Percentiles rank a stretch among this genome's conserved stretches.
Conservation (phyloP, 2,113 vertebrate genomes). For the Heteronetta atricapilla region DNA sequence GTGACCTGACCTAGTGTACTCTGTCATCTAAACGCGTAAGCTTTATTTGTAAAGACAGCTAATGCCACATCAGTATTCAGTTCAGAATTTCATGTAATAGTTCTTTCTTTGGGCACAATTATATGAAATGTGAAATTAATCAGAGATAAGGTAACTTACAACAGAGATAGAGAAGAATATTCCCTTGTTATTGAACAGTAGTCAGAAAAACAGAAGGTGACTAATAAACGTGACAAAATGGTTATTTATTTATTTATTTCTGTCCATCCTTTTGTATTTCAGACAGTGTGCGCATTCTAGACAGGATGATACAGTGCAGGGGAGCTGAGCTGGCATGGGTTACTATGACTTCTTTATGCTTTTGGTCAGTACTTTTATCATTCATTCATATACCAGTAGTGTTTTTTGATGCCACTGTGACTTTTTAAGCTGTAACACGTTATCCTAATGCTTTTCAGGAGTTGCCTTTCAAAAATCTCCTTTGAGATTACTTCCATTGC, state of each 20-base stretch:
- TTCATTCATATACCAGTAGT: not conserved
- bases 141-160: conserved; percentile 31
- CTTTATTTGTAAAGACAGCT: conserved; percentile 57
- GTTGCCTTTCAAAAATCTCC: not conserved
- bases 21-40: conserved; percentile 40
- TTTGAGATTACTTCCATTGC: not conserved
- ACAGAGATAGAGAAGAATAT: not conserved
- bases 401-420: not conserved
- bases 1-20: conserved; percentile 17
- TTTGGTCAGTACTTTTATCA: not conserved
- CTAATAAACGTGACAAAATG: not conserved
- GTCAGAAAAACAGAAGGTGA: conserved; percentile 32
- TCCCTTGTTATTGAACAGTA: conserved; percentile 5
- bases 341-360: not conserved
- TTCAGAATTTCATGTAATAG: conserved; percentile 45
- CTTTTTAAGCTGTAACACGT: not conserved
- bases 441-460: not conserved
- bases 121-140: conserved; percentile 48
- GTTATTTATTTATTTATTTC: not conserved
- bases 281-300: not conserved
- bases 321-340: not conserved
- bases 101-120: conserved; percentile 11
- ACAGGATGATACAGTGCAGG: not conserved
- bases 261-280: not conserved
- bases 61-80: conserved; percentile 53